Base-by-base conservation (phyloP, 35 echinoderm and acorn worm genomes). In the Heliocidaris tuberculata region DNA sequence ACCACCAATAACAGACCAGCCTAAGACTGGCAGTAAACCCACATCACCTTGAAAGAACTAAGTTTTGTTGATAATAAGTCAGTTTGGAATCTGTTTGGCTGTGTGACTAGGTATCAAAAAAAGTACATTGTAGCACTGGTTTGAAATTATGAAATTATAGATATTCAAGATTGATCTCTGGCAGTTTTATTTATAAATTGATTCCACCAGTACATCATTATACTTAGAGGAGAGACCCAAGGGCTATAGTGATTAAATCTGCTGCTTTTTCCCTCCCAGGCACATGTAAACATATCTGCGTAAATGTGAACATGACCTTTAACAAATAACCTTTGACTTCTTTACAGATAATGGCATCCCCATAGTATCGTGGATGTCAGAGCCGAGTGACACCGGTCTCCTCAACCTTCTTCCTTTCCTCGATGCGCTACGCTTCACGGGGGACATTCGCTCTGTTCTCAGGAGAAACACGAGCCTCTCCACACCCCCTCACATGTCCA, bases 301-400 rank as follows among this genome's bases (percentile, higher is more conserved):
- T 13, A 86, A 24, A 30, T 94, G 24, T n/a, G 13, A 32, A 94
- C 10, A 31, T 92, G 50, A 29, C n/a, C 29, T 17, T 9, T n/a
- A 21, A 78, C 65, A 12, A 60, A 21, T 93, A 48, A 13, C 85
- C 90, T 89, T 48, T 48, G 16, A 42, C 29, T 49, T 96, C 71
- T 95, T 50, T 94, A 16, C 98, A 99, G 98, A 99, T 85, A 99
- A 99, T 92, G 98, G 97, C 52, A 97, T 99, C 93, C 98, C 98
- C 61, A 95, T 99, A 59, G 93, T 93, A 13, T 99, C 98, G 0
- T 99, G 98, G 98, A 96, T 99, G 94, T 99, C 98, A 7, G 98
- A 99, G 47, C 97, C 98, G 13, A 95, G 96, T 27, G 98, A 99
- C 86, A 93, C 97, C 15, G 97, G 96, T 29, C 97, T 99, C 2